Percentiles rank a stretch among this genome's conserved stretches.
Evolutionary conservation across 23 tunicate genomes (phyloP).

Genomic region (Pegea sp.): DNA sequence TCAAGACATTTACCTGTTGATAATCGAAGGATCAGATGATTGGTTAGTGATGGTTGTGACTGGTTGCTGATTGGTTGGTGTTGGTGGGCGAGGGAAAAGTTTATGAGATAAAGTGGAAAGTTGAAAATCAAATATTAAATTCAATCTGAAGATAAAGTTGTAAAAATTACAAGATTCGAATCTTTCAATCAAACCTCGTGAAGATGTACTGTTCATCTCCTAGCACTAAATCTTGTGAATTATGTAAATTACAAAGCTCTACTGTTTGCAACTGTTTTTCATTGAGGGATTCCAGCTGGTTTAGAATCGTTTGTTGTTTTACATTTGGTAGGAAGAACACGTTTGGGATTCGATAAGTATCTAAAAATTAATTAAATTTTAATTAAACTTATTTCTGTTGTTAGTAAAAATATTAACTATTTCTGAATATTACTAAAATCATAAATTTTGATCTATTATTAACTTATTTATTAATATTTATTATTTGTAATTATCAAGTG

Average conservation of each 20-base stretch:
- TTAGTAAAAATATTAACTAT: too few species aligned
- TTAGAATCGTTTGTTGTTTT: conserved; percentile 46
- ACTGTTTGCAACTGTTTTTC: conserved; percentile 45
- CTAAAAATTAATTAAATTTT: conserved; percentile 6
- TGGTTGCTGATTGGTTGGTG: conserved; percentile 39
- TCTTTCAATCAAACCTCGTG: conserved; percentile 29
- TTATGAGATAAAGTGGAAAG: conserved; percentile 48
- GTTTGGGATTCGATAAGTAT: conserved; percentile 68
- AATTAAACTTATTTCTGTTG: too few species aligned
- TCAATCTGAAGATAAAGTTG: conserved; percentile 15
- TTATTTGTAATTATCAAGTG: too few species aligned
- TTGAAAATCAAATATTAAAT: conserved; percentile 50
- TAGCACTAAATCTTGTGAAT: conserved; percentile 30
- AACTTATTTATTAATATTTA: too few species aligned
- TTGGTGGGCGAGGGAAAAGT: conserved; percentile 74
- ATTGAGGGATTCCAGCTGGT: conserved; percentile 32
- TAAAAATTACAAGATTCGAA: not conserved
- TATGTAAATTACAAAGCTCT: conserved; percentile 78
- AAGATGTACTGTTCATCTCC: conserved; percentile 87
- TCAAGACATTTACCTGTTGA: conserved; percentile 19
- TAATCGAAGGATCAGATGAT: conserved; percentile 68
- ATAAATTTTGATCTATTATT: too few species aligned
- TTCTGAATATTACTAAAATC: too few species aligned
- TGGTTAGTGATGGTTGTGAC: conserved; percentile 60
- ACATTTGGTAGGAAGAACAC: conserved; percentile 50